Conservation (phyloP, 2,888 invertebrate species). For the Hydrotaea diabolus region DNA sequence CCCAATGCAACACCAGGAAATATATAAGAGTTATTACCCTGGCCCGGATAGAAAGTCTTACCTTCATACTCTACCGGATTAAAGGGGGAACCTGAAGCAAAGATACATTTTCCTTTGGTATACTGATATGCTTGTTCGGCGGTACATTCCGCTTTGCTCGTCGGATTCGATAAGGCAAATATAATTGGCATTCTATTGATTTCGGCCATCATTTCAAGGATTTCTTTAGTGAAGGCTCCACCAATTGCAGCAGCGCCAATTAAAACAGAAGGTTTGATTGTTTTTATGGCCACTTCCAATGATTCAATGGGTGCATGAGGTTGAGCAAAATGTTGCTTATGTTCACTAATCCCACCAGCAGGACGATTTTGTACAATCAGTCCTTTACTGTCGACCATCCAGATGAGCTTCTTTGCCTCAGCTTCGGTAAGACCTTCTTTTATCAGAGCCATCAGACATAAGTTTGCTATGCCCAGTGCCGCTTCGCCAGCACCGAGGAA, state of each 20-base stretch:
- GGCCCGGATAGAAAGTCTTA: conserved; percentile 92
- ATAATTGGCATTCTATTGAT: conserved; percentile 94
- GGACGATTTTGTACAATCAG: conserved; percentile 94
- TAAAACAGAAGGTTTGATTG: conserved; percentile 92
- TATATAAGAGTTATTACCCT: conserved; percentile 98
- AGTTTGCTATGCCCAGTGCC: conserved; percentile 94
- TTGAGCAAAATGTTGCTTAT: conserved; percentile 92
- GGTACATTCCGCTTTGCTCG: conserved; percentile 98
- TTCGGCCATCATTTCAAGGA: conserved; percentile 92
- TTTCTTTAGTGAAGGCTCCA: conserved; percentile 94
- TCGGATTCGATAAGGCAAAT: conserved; percentile 99
- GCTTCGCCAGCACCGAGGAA: conserved; percentile 99
- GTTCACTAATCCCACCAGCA: conserved; percentile 88
- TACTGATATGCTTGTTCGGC: conserved; percentile 95
- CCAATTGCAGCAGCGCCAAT: conserved; percentile 97
- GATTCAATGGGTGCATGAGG: conserved; percentile 88
- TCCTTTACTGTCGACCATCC: conserved; percentile 98
- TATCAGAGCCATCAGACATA: conserved; percentile 96
- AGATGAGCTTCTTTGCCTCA: conserved; percentile 91
- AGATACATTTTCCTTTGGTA: conserved; percentile 95
- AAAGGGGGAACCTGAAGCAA: conserved; percentile 99
- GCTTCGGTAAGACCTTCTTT: conserved; percentile 89
- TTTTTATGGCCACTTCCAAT: conserved; percentile 89
- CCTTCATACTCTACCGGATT: conserved; percentile 90
- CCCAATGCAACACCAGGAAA: conserved; percentile 98